Evolutionary conservation across 2,888 invertebrate genomes (phyloP).

Genomic region (Ophion ventricosus): DNA sequence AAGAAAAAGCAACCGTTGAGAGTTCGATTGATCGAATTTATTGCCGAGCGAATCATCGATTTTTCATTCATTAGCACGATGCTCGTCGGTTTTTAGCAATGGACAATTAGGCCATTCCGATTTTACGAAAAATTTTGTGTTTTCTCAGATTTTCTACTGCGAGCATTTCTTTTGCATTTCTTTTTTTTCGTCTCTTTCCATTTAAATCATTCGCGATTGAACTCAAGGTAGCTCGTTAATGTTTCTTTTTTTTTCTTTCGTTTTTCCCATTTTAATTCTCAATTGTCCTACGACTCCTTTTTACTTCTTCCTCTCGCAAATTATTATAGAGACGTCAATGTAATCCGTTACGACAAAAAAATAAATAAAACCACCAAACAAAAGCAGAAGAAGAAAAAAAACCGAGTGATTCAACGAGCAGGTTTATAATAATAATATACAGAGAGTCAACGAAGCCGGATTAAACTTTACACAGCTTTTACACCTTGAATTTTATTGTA

Average conservation of each 20-base stretch:
- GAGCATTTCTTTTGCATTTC: neutral
- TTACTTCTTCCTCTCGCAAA: constrained; percentile 15
- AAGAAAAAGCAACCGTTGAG: neutral
- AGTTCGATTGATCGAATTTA: constrained; percentile 3
- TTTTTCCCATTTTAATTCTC: constrained; percentile 58
- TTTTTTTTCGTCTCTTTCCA: constrained; percentile 25
- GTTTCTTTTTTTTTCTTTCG: constrained; percentile 31
- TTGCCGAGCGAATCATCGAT: constrained; percentile 21
- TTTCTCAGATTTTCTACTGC: constrained; percentile 33
- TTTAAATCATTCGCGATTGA: constrained; percentile 48
- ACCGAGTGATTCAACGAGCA: constrained; percentile 69
- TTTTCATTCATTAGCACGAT: constrained; percentile 7
- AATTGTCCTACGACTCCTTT: constrained; percentile 32
- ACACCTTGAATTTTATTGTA: constrained; percentile 68
- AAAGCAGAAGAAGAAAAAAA: constrained; percentile 13
- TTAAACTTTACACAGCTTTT: constrained; percentile 74
- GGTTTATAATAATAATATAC: constrained; percentile 65
- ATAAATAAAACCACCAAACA: neutral
- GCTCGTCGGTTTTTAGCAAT: constrained; percentile 17
- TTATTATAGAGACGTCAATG: constrained; percentile 38
- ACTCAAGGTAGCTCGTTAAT: constrained; percentile 23
- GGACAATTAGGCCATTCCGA: constrained; percentile 59
- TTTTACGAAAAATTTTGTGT: constrained; percentile 36
- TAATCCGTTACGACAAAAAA: neutral
- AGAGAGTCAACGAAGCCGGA: constrained; percentile 69